Evolutionary conservation across 2,888 invertebrate species (phyloP).

Genomic region (Endotricha flammealis): DNA sequence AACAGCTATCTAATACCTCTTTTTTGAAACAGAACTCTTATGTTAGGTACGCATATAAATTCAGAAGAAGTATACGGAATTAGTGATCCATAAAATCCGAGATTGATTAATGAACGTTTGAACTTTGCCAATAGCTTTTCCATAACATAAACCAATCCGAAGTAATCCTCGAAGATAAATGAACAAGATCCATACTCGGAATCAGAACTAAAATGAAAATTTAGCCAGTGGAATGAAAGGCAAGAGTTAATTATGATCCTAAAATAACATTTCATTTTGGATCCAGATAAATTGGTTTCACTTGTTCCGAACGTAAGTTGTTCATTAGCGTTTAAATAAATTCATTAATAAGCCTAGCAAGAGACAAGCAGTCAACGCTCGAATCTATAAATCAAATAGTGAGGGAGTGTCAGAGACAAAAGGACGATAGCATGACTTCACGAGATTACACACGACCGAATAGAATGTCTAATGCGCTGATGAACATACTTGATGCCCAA

Average conservation of each 20-base stretch:
- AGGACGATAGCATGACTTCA: conserved; percentile 54
- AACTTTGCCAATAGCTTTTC: conserved; percentile 8
- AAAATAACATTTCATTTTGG: conserved; percentile 56
- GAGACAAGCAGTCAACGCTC: conserved; percentile 71
- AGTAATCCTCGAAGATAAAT: conserved; percentile 7
- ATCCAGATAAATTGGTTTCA: conserved; percentile 68
- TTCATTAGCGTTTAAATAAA: conserved; percentile 78
- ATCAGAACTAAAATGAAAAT: conserved; percentile 9
- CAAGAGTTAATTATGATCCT: conserved; percentile 44
- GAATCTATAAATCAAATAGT: conserved; percentile 77
- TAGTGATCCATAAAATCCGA: conserved; percentile 2
- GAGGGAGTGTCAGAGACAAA: conserved; percentile 75
- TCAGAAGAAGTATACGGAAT: background rate
- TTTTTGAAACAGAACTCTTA: no score
- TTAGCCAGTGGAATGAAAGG: conserved; percentile 17
- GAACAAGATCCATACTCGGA: conserved; percentile 10
- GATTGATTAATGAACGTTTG: conserved; percentile 5
- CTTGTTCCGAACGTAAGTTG: conserved; percentile 71
- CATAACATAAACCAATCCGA: conserved; percentile 4
- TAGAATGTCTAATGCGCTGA: conserved; percentile 17
- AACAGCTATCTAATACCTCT: no score
- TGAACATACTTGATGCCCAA: no score
- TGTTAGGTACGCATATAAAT: no score
- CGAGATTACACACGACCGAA: conserved; percentile 34
- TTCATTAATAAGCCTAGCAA: conserved; percentile 70